Conservation (phyloP, 2,888 invertebrate species). For the Zygaena filipendulae region DNA sequence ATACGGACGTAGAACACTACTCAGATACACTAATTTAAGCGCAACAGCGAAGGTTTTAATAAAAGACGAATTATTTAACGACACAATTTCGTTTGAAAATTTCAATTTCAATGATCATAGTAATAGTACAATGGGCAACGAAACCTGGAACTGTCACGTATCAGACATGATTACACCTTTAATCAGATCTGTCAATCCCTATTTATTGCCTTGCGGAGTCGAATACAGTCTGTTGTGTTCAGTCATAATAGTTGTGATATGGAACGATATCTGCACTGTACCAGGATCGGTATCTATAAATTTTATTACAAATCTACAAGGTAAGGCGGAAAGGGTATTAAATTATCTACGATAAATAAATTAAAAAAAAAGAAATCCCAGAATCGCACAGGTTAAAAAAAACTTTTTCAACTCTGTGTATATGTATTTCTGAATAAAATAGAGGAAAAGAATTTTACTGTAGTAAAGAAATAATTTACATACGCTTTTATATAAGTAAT, state of each 20-base stretch:
- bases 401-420: too few species aligned
- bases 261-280: conserved; percentile 76
- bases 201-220: conserved; percentile 84
- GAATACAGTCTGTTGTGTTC: conserved; percentile 87
- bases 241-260: conserved; percentile 81
- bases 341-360: conserved; percentile 2
- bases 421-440: too few species aligned
- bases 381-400: too few species aligned
- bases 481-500: neutral
- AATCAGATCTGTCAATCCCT: conserved; percentile 75
- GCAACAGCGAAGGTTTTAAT: conserved; percentile 29
- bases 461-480: too few species aligned
- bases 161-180: conserved; percentile 70
- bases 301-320: too few species aligned
- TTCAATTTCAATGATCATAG: conserved; percentile 7
- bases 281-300: conserved; percentile 49
- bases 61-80: conserved; percentile 28
- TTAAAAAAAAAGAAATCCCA: too few species aligned
- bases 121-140: conserved; percentile 22
- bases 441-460: too few species aligned
- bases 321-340: conserved; percentile 3
- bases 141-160: conserved; percentile 48
- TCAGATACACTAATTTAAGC: conserved; percentile 44
- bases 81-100: conserved; percentile 23
- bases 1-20: conserved; percentile 34